phyloP scores from a whole-genome alignment of 2,113 vertebrate species.

The Pycnonotus jocosus region DNA sequence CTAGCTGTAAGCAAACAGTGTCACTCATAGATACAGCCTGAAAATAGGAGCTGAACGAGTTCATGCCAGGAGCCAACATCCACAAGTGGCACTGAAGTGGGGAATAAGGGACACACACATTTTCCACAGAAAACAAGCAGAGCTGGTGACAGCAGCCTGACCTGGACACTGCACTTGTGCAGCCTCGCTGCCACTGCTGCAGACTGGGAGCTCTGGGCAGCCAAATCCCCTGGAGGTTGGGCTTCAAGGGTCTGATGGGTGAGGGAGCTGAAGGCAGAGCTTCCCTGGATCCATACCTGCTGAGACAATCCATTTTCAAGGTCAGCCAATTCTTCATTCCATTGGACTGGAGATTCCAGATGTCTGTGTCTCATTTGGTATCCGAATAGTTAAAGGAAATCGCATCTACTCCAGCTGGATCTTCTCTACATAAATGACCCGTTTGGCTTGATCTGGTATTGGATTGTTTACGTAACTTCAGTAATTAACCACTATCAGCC shows the following conservation, averaged over 20 bases:
- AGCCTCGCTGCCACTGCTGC: not conserved
- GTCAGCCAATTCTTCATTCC: not conserved
- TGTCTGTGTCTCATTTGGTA: not conserved
- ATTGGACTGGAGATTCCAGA: not conserved
- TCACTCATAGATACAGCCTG: fast-evolving
- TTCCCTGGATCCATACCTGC: not conserved
- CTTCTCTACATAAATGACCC: constrained; percentile 74
- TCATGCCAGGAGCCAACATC: not conserved
- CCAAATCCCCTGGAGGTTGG: fast-evolving
- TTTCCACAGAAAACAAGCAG: not conserved
- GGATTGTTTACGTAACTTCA: constrained; percentile 73
- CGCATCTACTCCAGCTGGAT: constrained; percentile 68
- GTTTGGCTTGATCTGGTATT: constrained; percentile 71
- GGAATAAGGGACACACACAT: not conserved
- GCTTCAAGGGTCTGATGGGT: not conserved
- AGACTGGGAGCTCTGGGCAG: not conserved
- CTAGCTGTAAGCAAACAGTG: not conserved
- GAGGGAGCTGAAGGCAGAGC: not conserved
- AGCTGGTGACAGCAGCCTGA: not conserved
- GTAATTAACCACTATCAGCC: constrained; percentile 79
- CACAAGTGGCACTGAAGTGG: not conserved
- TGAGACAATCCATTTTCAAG: not conserved
- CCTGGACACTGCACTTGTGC: not conserved
- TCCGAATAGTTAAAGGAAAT: constrained; percentile 70
- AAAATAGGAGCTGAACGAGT: not conserved